These are phyloP conservation scores for Hoplostethus mediterraneus DNA, from an alignment of 2,797 vertebrate species.

Conservation along the genomic window DNA sequence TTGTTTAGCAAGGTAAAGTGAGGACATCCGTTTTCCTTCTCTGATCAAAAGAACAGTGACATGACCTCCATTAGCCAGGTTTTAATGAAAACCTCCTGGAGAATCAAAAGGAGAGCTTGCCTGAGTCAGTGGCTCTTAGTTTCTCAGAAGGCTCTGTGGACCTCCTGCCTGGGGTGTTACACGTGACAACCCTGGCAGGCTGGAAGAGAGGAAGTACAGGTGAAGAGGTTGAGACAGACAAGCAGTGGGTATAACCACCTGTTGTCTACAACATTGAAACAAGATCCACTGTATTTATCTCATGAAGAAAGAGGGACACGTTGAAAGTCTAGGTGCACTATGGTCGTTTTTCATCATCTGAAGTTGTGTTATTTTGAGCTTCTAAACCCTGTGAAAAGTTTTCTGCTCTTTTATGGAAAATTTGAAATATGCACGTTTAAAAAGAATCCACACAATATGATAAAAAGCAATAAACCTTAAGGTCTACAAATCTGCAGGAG, in stretches of 20 bases:
- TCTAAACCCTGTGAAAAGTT: constrained; percentile 36
- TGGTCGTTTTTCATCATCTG: constrained; percentile 35
- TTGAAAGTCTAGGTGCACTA: constrained; percentile 45
- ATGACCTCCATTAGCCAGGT: constrained; percentile 33
- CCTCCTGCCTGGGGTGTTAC: constrained; percentile 22
- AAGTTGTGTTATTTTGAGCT: constrained; percentile 38
- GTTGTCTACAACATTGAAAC: not conserved
- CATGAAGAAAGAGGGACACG: constrained; percentile 49
- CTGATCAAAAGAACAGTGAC: constrained; percentile 52
- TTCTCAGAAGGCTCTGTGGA: constrained; percentile 60
- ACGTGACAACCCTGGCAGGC: constrained; percentile 15
- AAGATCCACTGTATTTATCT: not conserved
- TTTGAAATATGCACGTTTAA: constrained; percentile 15
- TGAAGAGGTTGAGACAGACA: constrained; percentile 41
- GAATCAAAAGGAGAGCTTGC: constrained; percentile 33
- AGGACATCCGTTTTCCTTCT: constrained; percentile 34
- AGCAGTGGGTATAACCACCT: not conserved
- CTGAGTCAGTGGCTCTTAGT: constrained; percentile 30
- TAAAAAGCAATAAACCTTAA: constrained; percentile 39
- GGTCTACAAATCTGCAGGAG: constrained; percentile 35
- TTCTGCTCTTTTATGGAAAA: constrained; percentile 8
- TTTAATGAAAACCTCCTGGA: constrained; percentile 57
- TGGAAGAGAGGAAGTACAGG: not conserved
- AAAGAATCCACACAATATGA: constrained; percentile 34
- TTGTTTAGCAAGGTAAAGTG: constrained; percentile 31